Evolutionary conservation across 2,113 vertebrate genomes (phyloP), one percentile per base, ranked within the genome.

Genomic region (Aptenodytes patagonicus): DNA sequence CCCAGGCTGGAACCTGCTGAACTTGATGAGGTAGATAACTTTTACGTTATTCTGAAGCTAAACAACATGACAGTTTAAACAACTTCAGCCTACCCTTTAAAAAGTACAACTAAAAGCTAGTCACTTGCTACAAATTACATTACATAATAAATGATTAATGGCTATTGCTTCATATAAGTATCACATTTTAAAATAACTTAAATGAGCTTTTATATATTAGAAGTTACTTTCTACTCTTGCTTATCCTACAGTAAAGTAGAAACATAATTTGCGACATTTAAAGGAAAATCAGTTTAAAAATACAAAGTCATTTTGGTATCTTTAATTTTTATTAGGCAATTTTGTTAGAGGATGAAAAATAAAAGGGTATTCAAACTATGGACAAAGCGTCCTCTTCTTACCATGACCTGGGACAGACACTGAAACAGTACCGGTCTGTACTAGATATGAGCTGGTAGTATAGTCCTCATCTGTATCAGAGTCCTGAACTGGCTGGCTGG

Each of bases 401-500:
- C 98, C 97, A 98, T 97, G 97, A 97, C 96, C 95, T 87, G 96
- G 94, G 93, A 90, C 91, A 97, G 97, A 97, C 85, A 91, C 93
- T 94, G 96, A 97, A 90, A 98, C 78, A 42, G 69, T 78, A 96
- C 94, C 95, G 20, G 89, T 91, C 94, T 97, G 97, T 61, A 95
- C 91, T 96, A 98, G 97, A 96, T 93, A 97, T 95, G 97, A 96
- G 93, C 89, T 96, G 97, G 96, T 96, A 89, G 93, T 95, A 95
- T 96, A 98, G 96, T 98, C 97, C 96, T 98, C 97, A 96, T 98
- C 98, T 96, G 97, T 98, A 97, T 98, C 98, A 96, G 97, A 98
- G 95, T 98, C 98, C 97, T 98, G 98, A 98, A 97, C 95, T 87
- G 98, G 97, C 97, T 97, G 98, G 96, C 94, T 97, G 97, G 97